Percentiles rank a stretch among this genome's conserved stretches.
phyloP scores from a whole-genome alignment of 2,797 vertebrate species.

The Etheostoma perlongum region DNA sequence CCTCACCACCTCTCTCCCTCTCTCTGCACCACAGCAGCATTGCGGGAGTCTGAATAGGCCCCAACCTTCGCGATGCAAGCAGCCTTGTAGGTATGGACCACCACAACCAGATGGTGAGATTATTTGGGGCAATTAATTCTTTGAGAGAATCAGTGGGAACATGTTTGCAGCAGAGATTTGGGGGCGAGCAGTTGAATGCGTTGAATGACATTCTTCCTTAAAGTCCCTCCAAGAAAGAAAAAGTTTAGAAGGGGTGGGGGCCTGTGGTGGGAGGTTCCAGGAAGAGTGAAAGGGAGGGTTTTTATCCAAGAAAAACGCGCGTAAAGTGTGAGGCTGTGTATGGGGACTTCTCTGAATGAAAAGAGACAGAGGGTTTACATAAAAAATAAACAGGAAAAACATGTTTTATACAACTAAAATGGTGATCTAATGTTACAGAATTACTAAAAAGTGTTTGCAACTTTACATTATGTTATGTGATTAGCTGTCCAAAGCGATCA shows the following conservation, averaged over 20 bases:
- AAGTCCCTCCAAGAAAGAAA: conserved; percentile 69
- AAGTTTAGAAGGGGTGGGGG: conserved; percentile 49
- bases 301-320: conserved; percentile 67
- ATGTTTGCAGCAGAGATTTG: conserved; percentile 93
- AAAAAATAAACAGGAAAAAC: conserved; percentile 64
- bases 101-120: conserved; percentile 98
- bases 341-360: conserved; percentile 86
- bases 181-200: conserved; percentile 79
- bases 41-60: conserved; percentile 88
- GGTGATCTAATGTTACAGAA: background rate
- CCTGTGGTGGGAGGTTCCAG: conserved; percentile 58
- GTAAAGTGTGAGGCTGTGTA: conserved; percentile 57
- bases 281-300: conserved; percentile 72
- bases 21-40: conserved; percentile 60
- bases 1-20: conserved; percentile 78
- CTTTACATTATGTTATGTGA: conserved; percentile 21
- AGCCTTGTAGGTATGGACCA: conserved; percentile 94
- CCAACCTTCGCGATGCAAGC: conserved; percentile 89
- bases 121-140: conserved; percentile 99
- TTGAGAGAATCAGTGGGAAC: conserved; percentile 98
- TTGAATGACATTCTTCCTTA: conserved; percentile 80
- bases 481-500: conserved; percentile 47
- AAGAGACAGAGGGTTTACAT: conserved; percentile 48
- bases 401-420: conserved; percentile 42
- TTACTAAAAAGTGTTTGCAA: background rate